Percentiles rank a stretch among this genome's conserved stretches.
Conservation (phyloP, 92 coral and sea anemone species). For the Virgularia gustaviana region DNA sequence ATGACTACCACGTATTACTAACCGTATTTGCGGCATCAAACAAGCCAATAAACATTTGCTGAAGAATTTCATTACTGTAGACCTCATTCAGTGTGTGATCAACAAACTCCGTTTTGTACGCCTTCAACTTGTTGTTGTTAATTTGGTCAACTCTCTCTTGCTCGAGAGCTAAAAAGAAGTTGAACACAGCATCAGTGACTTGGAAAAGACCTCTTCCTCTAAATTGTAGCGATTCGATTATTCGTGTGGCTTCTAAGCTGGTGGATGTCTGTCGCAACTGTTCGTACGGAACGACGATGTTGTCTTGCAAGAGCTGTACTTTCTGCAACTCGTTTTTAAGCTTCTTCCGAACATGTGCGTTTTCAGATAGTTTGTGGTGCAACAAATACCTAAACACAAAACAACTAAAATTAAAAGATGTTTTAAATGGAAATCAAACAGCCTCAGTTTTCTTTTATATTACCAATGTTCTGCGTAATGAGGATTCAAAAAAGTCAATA, state of each 20-base stretch:
- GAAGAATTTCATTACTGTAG: neutral
- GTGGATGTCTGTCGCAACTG: neutral
- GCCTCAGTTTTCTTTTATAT: too few species aligned
- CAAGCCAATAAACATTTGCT: neutral
- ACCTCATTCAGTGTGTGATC: conserved; percentile 18
- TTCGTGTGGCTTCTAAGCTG: conserved; percentile 22
- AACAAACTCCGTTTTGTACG: conserved; percentile 13
- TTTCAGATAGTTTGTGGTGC: conserved; percentile 31
- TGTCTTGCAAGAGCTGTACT: conserved; percentile 21
- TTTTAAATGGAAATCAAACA: too few species aligned
- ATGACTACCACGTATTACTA: too few species aligned
- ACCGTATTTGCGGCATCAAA: conserved; percentile 14
- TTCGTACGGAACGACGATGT: neutral
- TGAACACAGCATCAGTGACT: conserved; percentile 36
- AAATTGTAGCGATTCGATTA: conserved; percentile 52
- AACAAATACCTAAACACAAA: conserved; percentile 41
- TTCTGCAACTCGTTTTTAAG: neutral
- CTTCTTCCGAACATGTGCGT: neutral
- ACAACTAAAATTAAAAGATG: too few species aligned
- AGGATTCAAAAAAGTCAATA: too few species aligned
- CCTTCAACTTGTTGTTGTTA: neutral
- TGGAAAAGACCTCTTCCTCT: conserved; percentile 54
- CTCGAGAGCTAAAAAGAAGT: conserved; percentile 42
- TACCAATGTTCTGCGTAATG: too few species aligned
- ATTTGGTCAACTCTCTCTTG: conserved; percentile 11